Percentiles rank a stretch among this genome's conserved stretches.
These are phyloP conservation scores for Dryadula phaetusa DNA, from an alignment of 2,888 invertebrate species.

Conservation along the genomic window DNA sequence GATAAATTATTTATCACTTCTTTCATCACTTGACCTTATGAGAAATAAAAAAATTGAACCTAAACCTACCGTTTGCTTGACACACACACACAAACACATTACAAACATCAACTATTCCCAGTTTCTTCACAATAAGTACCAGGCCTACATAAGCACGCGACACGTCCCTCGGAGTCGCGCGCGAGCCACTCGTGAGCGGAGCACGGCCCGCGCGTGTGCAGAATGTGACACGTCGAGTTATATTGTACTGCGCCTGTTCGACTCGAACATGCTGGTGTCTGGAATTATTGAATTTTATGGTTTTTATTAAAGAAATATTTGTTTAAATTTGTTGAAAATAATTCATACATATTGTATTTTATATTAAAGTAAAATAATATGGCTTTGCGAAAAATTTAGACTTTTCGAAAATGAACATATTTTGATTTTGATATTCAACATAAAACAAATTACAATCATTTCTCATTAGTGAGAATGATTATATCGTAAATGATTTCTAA, in stretches of 20 bases:
- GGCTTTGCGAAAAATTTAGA: too few species aligned
- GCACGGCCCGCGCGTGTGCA: constrained; percentile 92
- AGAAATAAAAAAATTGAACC: neutral
- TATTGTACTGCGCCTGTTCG: constrained; percentile 86
- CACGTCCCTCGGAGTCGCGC: constrained; percentile 63
- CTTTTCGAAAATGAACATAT: too few species aligned
- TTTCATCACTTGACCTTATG: neutral
- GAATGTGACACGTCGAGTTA: constrained; percentile 89
- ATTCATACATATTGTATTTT: too few species aligned
- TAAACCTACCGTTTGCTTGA: too few species aligned
- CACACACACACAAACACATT: too few species aligned
- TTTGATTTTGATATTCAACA: too few species aligned
- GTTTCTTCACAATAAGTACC: constrained; percentile 50
- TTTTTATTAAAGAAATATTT: neutral
- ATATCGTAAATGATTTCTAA: too few species aligned
- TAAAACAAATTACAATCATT: too few species aligned
- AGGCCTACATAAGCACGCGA: constrained; percentile 89
- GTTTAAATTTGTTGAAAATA: too few species aligned
- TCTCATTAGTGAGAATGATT: too few species aligned
- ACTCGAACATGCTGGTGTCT: constrained; percentile 82
- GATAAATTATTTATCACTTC: neutral
- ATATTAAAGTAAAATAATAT: too few species aligned
- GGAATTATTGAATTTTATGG: constrained; percentile 33
- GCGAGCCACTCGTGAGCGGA: constrained; percentile 85
- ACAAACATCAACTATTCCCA: constrained; percentile 47